Percentiles rank a stretch among this genome's conserved stretches.
phyloP scores from a whole-genome alignment of 2,797 vertebrate genomes.

The Sebastes matsubarae region DNA sequence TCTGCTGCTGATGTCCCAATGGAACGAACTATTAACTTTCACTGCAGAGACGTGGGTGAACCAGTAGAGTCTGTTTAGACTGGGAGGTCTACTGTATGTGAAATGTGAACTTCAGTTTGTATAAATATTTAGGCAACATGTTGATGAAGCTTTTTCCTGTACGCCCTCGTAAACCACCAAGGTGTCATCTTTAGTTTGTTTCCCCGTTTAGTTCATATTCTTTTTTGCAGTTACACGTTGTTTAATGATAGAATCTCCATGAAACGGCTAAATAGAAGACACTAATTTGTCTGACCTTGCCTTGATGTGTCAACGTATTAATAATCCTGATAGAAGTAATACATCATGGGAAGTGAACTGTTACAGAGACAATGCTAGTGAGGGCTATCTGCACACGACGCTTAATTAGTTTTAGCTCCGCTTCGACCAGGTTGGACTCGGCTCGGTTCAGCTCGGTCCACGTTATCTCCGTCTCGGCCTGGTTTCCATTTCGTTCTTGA shows the following conservation, averaged over 20 bases:
- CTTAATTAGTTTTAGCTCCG: slow-evolving; percentile 33
- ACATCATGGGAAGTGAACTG: slow-evolving; percentile 24
- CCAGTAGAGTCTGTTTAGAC: background rate
- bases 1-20: too few relatives aligned
- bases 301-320: background rate
- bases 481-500: slow-evolving; percentile 59
- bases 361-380: background rate
- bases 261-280: background rate
- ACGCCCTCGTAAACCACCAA: background rate
- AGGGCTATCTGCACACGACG: background rate
- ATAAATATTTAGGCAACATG: background rate
- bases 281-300: slow-evolving; percentile 15
- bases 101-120: background rate
- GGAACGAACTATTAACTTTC: too few relatives aligned
- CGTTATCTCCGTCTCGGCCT: slow-evolving; percentile 46
- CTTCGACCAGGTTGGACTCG: slow-evolving; percentile 16
- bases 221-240: background rate
- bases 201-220: fast-evolving
- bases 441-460: background rate
- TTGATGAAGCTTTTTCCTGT: background rate
- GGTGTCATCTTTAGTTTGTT: background rate
- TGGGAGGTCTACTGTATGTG: background rate
- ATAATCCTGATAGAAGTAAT: slow-evolving; percentile 25
- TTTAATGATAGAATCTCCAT: background rate
- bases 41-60: background rate